Base-by-base conservation (phyloP, 1,140 invertebrate genomes). In the Drosophila gunungcola region DNA sequence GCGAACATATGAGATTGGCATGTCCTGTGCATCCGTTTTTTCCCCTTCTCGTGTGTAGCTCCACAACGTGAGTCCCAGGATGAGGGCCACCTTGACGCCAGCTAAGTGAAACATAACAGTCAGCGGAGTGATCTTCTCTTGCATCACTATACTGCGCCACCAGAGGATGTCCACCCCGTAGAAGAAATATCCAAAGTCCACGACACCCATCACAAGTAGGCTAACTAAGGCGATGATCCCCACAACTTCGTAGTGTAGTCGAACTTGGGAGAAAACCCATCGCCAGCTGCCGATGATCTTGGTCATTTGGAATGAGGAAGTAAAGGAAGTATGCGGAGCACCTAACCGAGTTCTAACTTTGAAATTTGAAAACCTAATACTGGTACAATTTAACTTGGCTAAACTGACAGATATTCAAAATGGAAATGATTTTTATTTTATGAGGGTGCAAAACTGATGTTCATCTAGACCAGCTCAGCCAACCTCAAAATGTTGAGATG, bases 121-220 rank as follows among this genome's bases (percentile, higher is more conserved):
- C 64, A 86, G 49, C 0, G 78, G 54, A 9, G 27, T 60, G 13
- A 42, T 78, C 32, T 25, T 45, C 36, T 27, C 43, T 3, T 3
- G 3, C 11, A 0, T 2, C 11, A 56, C 6, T 36, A 63, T 10
- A n/a, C 36, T 11, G 3, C 41, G 21, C 78, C 82, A 85, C 27
- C 53, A 81, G 7, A 70, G 51, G 36, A 85, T 34, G 12, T 85
- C 82, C 1, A 45, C 67, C 25, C 45, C 53, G 10, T 70, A 29
- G 3, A 6, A 2, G 2, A 11, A 12, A 32, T 74, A 57, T 0
- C 41, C 43, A 6, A 63, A 81, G 42, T 85, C 56, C 25, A 86
- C 12, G 3, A 46, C 21, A 4, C 48, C 69, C 1, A 78, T 16
- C 5, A 58, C 7, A 5, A 69, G 3, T 4, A 63, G 21, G 0